These are phyloP conservation scores for Biston stratarius DNA, from an alignment of 2,888 invertebrate genomes.

Conservation along the genomic window DNA sequence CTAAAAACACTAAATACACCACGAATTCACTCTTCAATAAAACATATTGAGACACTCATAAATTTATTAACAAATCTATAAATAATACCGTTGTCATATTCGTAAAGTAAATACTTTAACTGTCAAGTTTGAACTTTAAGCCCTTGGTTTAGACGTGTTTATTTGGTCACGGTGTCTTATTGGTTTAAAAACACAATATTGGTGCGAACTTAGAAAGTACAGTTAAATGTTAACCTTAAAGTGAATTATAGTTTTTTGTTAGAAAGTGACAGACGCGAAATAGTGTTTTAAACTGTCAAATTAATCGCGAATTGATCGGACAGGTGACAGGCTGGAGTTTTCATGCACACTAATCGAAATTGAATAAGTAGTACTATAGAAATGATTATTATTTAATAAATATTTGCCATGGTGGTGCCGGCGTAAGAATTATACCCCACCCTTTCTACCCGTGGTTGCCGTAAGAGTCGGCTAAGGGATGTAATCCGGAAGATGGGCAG, in stretches of 20 bases:
- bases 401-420: too few relatives aligned
- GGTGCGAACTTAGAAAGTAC: constrained; percentile 76
- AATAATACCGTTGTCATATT: constrained; percentile 60
- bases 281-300: constrained; percentile 27
- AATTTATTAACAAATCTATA: constrained; percentile 82
- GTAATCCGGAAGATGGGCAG: too few relatives aligned
- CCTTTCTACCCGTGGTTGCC: too few relatives aligned
- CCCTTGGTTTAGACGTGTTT: constrained; percentile 25
- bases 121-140: constrained; percentile 45
- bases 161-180: constrained; percentile 38
- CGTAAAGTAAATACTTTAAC: constrained; percentile 16
- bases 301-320: constrained; percentile 13
- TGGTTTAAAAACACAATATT: constrained; percentile 57
- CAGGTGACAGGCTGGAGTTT: background rate
- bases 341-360: background rate
- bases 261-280: constrained; percentile 36
- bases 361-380: background rate
- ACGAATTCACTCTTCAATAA: constrained; percentile 68
- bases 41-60: constrained; percentile 67
- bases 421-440: too few relatives aligned
- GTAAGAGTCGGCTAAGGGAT: too few relatives aligned
- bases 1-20: constrained; percentile 45
- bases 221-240: constrained; percentile 29
- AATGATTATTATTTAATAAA: too few relatives aligned
- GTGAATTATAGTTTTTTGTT: constrained; percentile 33